Evolutionary conservation across 1,140 invertebrate species (phyloP).

Genomic region (Drosophila cardini): DNA sequence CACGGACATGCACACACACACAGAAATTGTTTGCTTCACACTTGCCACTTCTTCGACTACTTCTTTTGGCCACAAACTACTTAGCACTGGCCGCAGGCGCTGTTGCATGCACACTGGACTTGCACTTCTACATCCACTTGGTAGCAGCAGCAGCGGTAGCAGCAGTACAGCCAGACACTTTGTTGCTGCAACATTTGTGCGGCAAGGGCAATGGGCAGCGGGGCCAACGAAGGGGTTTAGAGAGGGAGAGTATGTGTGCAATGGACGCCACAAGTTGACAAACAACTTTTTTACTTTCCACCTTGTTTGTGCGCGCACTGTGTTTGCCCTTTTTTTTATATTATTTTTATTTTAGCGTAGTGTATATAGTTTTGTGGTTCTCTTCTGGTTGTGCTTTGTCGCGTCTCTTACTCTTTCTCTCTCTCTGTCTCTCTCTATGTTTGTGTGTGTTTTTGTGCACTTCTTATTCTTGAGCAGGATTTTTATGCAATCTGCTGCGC

Average conservation of each 20-base stretch:
- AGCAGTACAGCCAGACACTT: constrained; percentile 77
- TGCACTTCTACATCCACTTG: constrained; percentile 37
- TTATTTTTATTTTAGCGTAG: constrained; percentile 29
- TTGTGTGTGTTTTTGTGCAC: constrained; percentile 43
- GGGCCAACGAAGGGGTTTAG: not conserved
- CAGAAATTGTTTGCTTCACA: constrained; percentile 24
- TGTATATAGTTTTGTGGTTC: constrained; percentile 10
- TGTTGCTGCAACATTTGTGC: constrained; percentile 76
- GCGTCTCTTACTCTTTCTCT: constrained; percentile 22
- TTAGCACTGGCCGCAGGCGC: constrained; percentile 60
- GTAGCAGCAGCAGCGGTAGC: constrained; percentile 38
- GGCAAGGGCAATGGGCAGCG: not conserved
- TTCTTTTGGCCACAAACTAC: constrained; percentile 32
- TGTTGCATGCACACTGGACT: constrained; percentile 61
- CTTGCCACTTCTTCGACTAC: constrained; percentile 30
- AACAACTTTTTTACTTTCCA: constrained; percentile 84
- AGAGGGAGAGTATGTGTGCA: constrained; percentile 29
- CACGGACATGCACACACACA: not conserved
- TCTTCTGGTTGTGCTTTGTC: constrained; percentile 49
- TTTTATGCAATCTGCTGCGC: constrained; percentile 53
- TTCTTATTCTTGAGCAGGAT: constrained; percentile 59
- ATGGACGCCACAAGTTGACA: constrained; percentile 82
- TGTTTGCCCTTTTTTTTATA: constrained; percentile 53
- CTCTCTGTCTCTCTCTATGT: constrained; percentile 10
- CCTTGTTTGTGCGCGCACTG: constrained; percentile 60